Base-by-base conservation (phyloP, 2,888 invertebrate species). In the Andrena chrysosceles region DNA sequence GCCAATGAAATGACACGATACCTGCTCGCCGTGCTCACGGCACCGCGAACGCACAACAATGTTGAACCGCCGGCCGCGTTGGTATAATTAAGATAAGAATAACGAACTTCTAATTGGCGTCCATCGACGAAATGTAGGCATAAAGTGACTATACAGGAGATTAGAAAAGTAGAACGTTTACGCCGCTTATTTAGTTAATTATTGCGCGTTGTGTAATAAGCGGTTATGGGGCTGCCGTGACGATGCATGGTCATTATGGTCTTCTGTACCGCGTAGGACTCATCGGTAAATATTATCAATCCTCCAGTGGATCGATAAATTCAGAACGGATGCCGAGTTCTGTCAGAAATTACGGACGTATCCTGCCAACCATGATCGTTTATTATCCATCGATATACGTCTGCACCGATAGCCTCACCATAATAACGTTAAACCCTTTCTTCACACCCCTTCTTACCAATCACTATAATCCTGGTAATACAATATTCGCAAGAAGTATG, bases 141-240 rank as follows among this genome's bases (percentile, higher is more conserved):
- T 72, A 74, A 76, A 66, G 66, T 59, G 69, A 73, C 69, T 72
- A 59, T 35, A 67, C 20, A 64, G 72, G 59, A 87, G 81, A 87
- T 89, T 85, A 89, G 85, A 74, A 87, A 88, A 90, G 81, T 88
- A 71, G 86, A 84, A 78, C 85, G 68, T 80, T 89, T 83, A 74
- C 64, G 56, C 62, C 74, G 42, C 49, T 73, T 79, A 84, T 87
- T 88, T 79, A 63, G 77, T 66, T 85, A 87, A 89, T 87, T 87
- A 82, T 76, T 73, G 48, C 62, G 59, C 68, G 67, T 83, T 85
- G 67, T 68, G 62, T 69, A 77, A 85, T 77, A 62, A 49, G 48
- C 59, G 63, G 33, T 64, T 63, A 35, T 48, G 20, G 23, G 29
- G 48, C 62, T 63, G 54, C 69, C 67, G 62, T 68, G 70, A 42